Evolutionary conservation across 2,888 invertebrate species (phyloP), one percentile per base, ranked within the genome.

Genomic region (Drosophila mercatorum): DNA sequence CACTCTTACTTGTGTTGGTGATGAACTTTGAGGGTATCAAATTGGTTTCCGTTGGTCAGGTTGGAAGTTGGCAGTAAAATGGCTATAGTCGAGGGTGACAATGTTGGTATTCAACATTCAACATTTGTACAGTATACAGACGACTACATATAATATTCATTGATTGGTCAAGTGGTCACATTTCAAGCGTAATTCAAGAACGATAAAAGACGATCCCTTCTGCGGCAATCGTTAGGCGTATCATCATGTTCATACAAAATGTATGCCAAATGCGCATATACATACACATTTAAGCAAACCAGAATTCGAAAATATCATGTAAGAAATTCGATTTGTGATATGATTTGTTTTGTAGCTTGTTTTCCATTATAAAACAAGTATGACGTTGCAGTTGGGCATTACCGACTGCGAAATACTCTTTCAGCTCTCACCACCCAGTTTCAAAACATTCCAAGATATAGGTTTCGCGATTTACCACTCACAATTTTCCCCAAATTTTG

Each of bases 81-180:
- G 49, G 34, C 7, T 7, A 1, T 38, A 12, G 11, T 2, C 10
- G 5, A 28, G 38, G 57, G 41, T 44, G 68, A 12, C 17, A 41
- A 28, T 34, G 44, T 8, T n/a, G 56, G 61, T 53, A 65, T 44
- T 62, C 53, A 52, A 43, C 61, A 63, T 69, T 75, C 68, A 31
- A 47, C 46, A 47, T 28, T 47, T 28, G 28, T 80, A 61, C 26
- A 51, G 17, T 43, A 74, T 51, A 52, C 57, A 62, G 63, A 51
- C 12, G 47, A 34, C 61, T 36, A 52, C 66, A 87, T 85, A 65
- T 80, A 73, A 81, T 81, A 85, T 88, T 88, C 74, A 88, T 88
- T 75, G 81, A 81, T 74, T 77, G 79, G 75, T 81, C 81, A 81
- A 87, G 86, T 81, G 71, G 78, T 80, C 83, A 74, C 78, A 82